These are phyloP conservation scores for Machaerirhynchus nigripectus DNA, from an alignment of 2,113 vertebrate genomes.

Conservation along the genomic window DNA sequence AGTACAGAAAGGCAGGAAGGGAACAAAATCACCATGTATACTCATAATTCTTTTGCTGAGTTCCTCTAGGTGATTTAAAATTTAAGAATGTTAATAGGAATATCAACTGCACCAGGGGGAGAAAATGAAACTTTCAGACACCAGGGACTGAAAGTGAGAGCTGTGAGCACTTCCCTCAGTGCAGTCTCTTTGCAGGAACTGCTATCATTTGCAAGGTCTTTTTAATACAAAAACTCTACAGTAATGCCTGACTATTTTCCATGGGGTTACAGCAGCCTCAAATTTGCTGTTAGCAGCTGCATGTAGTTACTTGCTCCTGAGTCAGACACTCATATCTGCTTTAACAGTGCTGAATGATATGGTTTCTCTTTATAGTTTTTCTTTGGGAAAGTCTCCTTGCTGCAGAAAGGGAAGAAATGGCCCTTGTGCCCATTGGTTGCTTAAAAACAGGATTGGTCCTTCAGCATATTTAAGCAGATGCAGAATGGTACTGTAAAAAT, in stretches of 20 bases:
- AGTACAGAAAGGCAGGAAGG: not conserved
- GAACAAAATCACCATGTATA: not conserved
- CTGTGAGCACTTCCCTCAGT: not conserved
- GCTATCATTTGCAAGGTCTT: not conserved
- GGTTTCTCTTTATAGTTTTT: not conserved
- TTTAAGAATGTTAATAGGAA: not conserved
- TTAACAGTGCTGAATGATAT: not conserved
- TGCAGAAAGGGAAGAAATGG: not conserved
- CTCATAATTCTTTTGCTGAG: not conserved
- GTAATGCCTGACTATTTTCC: not conserved
- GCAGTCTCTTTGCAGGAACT: not conserved
- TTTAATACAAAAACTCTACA: not conserved
- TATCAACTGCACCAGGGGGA: not conserved
- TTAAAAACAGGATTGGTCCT: not conserved
- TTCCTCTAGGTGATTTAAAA: not conserved
- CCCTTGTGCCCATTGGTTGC: not conserved
- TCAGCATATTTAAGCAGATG: not conserved
- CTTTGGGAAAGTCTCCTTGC: not conserved
- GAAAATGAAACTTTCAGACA: not conserved
- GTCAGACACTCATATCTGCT: not conserved
- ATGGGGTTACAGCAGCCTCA: not conserved
- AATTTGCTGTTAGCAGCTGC: not conserved
- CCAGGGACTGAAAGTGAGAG: fast-evolving
- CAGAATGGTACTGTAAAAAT: not conserved
- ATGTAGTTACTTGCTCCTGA: not conserved